Evolutionary conservation across 2,888 invertebrate genomes (phyloP).

Genomic region (Orthosia incerta): DNA sequence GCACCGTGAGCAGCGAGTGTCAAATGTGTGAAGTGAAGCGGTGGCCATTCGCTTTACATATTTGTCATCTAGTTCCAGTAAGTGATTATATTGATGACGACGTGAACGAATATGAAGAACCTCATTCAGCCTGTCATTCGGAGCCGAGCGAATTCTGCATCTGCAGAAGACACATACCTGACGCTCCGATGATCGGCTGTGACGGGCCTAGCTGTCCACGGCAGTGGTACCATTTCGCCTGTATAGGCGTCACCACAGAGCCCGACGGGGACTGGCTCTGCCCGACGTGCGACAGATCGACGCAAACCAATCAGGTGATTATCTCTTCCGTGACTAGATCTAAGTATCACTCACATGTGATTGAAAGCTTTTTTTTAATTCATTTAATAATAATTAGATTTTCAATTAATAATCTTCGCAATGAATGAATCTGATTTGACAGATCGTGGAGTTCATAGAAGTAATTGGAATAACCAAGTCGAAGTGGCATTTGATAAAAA

Average conservation of each 20-base stretch:
- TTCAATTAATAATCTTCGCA: conserved; percentile 31
- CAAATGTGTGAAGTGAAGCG: conserved; percentile 74
- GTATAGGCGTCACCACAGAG: too few species aligned
- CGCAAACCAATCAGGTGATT: too few species aligned
- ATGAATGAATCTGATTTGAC: conserved; percentile 32
- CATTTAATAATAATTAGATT: background rate
- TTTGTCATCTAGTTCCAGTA: conserved; percentile 80
- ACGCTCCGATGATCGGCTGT: conserved; percentile 81
- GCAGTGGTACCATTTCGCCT: conserved; percentile 76
- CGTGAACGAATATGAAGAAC: conserved; percentile 57
- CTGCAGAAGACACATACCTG: conserved; percentile 75
- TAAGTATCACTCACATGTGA: too few species aligned
- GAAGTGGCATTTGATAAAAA: conserved; percentile 50
- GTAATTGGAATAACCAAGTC: conserved; percentile 51
- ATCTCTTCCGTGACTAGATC: too few species aligned
- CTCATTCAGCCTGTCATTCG: conserved; percentile 48
- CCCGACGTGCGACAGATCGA: too few species aligned
- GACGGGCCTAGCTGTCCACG: conserved; percentile 75
- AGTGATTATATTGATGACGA: conserved; percentile 61
- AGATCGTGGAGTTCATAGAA: conserved; percentile 30
- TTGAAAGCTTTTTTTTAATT: too few species aligned
- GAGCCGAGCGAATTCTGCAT: conserved; percentile 75
- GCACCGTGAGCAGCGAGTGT: conserved; percentile 80
- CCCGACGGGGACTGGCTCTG: too few species aligned
- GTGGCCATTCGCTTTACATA: conserved; percentile 80